Conservation (phyloP, 1,140 invertebrate genomes). For the Propsilocerus akamusi region DNA sequence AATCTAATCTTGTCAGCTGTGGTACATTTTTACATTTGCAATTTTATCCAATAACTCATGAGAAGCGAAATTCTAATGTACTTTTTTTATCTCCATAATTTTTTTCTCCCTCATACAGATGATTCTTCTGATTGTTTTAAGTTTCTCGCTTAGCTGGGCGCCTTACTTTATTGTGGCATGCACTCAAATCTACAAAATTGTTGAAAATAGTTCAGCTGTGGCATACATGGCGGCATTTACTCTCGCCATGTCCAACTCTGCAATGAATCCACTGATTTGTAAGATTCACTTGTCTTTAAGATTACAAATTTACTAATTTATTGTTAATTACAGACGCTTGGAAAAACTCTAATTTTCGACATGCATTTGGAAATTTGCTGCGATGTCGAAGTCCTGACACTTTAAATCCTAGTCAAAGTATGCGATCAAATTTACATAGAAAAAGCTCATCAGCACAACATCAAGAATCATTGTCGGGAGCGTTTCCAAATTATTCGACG, state of each 20-base stretch:
- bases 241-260: constrained; percentile 52
- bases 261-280: constrained; percentile 59
- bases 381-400: constrained; percentile 35
- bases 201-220: constrained; percentile 27
- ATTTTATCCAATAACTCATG: too few relatives aligned
- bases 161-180: constrained; percentile 48
- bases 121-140: constrained; percentile 48
- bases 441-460: constrained; percentile 5
- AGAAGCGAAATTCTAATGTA: too few relatives aligned
- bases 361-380: constrained; percentile 41
- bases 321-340: too few relatives aligned
- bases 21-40: too few relatives aligned
- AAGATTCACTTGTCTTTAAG: too few relatives aligned
- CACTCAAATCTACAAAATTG: constrained; percentile 31
- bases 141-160: constrained; percentile 56
- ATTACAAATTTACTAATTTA: too few relatives aligned
- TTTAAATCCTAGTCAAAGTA: constrained; percentile 14
- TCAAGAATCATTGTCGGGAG: background rate
- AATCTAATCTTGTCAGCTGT: too few relatives aligned
- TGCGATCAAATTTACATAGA: constrained; percentile 4
- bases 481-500: background rate
- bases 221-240: constrained; percentile 48
- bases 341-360: constrained; percentile 56
- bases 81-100: too few relatives aligned
- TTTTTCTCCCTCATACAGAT: too few relatives aligned